Base-by-base conservation (phyloP, 2,113 vertebrate genomes). In the Marmota flaviventris region DNA sequence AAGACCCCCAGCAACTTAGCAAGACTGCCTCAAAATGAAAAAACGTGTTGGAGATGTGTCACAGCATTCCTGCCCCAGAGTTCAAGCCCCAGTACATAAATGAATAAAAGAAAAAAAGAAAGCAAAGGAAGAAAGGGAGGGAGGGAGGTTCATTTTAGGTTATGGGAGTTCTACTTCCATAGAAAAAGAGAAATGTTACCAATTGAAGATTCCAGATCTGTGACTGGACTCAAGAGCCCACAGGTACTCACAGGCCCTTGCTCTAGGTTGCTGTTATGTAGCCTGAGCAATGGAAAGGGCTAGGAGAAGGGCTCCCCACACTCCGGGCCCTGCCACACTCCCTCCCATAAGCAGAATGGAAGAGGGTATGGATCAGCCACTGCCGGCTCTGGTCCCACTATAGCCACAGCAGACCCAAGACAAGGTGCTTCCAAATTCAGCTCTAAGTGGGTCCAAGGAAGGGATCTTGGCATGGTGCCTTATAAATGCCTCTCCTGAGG, bases 221-320 rank as follows among this genome's bases (percentile, higher is more conserved):
- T 10, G 32, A 94, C 48, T 51, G 48, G 48, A 51, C 48, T 51
- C 48, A 20, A 39, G 42, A 58, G 16, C 78, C 48, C 2, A 2
- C 0, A 0, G 61, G 56, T 48, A 37, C 18, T 73, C 5, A 1
- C 3, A 27, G 37, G 20, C 17, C 27, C 42, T 3, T 11, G 13
- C 13, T 94, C 82, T 8, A 56, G 17, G 53, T 56, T 56, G 18
- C n/a, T 37, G 63, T 8, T 37, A 34, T 37, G 29, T 27, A 32
- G 29, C 61, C 25, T 42, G 32, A 91, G 69, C 69, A 17, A 37
- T 5, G 37, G 89, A 27, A 39, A 42, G 72, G 22, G 27, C 65
- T 61, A 72, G 45, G 12, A 53, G 13, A 18, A n/a, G 42, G 48
- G 45, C 34, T 88, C 51, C 69, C 11, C 6, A 25, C 18, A 56